These are phyloP conservation scores for Brachionus sp. DNA, from an alignment of 1,140 invertebrate genomes.

Conservation along the genomic window DNA sequence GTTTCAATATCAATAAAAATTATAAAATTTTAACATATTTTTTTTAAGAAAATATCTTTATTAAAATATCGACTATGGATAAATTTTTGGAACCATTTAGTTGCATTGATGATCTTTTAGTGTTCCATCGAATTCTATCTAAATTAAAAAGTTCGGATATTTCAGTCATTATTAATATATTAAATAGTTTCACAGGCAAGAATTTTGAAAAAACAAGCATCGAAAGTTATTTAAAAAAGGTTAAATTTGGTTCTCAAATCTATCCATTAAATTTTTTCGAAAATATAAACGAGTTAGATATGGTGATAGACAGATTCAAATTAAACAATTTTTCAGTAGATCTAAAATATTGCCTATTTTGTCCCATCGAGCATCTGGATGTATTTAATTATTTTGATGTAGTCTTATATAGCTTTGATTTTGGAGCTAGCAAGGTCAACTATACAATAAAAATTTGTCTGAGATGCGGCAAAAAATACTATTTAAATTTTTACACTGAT, in stretches of 20 bases:
- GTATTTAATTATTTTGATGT: neutral
- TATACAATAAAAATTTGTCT: neutral
- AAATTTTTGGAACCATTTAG: neutral
- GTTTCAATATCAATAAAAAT: too few species aligned
- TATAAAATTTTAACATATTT: neutral
- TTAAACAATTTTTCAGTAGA: neutral
- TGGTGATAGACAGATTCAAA: neutral
- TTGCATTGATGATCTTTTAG: too few species aligned
- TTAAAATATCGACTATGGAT: neutral
- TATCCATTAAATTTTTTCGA: neutral
- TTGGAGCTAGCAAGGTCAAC: neutral
- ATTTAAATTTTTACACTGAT: constrained; percentile 4
- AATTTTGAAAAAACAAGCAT: too few species aligned
- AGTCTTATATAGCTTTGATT: neutral
- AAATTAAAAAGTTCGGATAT: too few species aligned
- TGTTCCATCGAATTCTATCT: too few species aligned
- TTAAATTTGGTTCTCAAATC: neutral
- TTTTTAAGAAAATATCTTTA: neutral
- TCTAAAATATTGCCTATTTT: neutral
- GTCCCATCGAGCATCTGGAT: neutral
- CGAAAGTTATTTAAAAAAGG: too few species aligned
- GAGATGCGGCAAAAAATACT: neutral
- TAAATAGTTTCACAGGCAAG: too few species aligned
- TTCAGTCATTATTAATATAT: too few species aligned
- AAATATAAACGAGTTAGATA: neutral